Evolutionary conservation across 2,113 vertebrate genomes (phyloP).

Genomic region (Platycercus adscitus): DNA sequence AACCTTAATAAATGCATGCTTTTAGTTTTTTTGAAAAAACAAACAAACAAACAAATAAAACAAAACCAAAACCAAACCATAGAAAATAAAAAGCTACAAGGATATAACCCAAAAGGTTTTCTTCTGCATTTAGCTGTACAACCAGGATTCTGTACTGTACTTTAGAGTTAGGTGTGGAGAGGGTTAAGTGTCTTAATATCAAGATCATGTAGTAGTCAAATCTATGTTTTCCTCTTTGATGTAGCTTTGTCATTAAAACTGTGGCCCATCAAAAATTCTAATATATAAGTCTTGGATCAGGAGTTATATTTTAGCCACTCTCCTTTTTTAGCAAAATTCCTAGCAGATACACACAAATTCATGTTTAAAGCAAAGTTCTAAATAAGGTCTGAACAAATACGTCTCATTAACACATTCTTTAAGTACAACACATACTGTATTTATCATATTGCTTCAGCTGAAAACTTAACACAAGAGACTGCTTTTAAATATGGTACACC

Average conservation of each 20-base stretch:
- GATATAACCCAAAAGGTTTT: not conserved
- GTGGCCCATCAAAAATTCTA: not conserved
- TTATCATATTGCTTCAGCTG: not conserved
- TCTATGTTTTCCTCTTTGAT: not conserved
- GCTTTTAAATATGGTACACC: not conserved
- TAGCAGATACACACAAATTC: not conserved
- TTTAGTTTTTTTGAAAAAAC: not conserved
- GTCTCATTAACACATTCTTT: not conserved
- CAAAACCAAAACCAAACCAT: rapidly evolving
- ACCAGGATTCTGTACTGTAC: not conserved
- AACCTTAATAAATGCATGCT: not conserved
- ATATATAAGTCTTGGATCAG: not conserved
- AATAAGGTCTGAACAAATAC: not conserved
- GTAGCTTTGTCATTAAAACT: not conserved
- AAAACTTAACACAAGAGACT: not conserved
- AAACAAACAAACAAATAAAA: not conserved
- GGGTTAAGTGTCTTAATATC: not conserved
- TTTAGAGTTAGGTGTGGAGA: not conserved
- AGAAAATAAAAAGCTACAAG: not conserved
- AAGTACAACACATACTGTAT: not conserved
- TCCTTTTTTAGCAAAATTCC: not conserved
- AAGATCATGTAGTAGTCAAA: not conserved
- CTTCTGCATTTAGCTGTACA: not conserved
- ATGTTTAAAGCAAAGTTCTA: not conserved
- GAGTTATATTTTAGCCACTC: not conserved